Base-by-base conservation (phyloP, 2,888 invertebrate species). In the Lasioglossum oenotherae region DNA sequence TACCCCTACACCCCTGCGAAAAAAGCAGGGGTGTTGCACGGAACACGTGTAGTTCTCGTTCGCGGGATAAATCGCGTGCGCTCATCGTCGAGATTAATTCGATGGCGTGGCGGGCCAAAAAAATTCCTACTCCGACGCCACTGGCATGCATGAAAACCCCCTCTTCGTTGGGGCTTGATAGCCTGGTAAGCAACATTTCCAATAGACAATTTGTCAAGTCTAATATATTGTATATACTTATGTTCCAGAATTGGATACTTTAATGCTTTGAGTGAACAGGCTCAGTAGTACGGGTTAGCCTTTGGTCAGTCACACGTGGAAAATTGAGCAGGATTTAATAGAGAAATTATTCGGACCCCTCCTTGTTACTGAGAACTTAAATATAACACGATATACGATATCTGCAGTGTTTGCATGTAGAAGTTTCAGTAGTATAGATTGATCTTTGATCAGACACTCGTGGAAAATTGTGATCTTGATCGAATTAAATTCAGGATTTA, bases 81-180 rank as follows among this genome's bases (percentile, higher is more conserved):
- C 38, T n/a, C 74, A 57, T 60, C 57, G 60, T 8, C 27, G 60
- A 27, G 69, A 78, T 69, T 78, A 78, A 78, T 77, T 77, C 49
- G 19, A 27, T 49, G 49, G 31, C 35, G 41, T 38, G 38, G 1
- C 69, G n/a, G 19, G 69, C 67, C 46, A 77, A 77, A 77, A 77
- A 77, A 77, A 77, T 69, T 69, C 35, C 69, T 19, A 19, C 38
- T n/a, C n/a, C 31, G 27, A 27, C 60, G 14, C 27, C 49, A 2
- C 49, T 49, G 19, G 19, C 6, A 49, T 49, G 6, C 6, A 2
- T 0, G 49, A 19, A 49, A 49, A 19, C 49, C 19, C 49, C 6
- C 2, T 19, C 19, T 23, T 2, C 19, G 19, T 49, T 49, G 2
- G 6, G 2, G 19, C 49, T 49, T 6, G 49, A 49, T 19, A 19